Percentiles rank a stretch among this genome's conserved stretches.
phyloP scores from a whole-genome alignment of 2,797 vertebrate genomes.

The Rhyacichthys aspro region DNA sequence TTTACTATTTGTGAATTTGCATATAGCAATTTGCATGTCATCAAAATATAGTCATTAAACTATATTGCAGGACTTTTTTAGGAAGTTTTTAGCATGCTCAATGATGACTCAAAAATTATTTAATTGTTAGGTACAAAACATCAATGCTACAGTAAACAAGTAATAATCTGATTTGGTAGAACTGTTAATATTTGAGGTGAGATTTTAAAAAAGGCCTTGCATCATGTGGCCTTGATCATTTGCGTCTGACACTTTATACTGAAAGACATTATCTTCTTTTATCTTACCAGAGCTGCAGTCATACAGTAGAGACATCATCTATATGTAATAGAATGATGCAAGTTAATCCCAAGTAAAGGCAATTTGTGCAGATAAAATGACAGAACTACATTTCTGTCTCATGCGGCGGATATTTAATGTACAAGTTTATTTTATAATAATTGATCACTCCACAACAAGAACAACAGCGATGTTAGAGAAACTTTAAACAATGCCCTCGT shows the following conservation, averaged over 20 bases:
- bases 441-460: not conserved
- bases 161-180: too few relatives aligned
- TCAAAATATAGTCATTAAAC: too few relatives aligned
- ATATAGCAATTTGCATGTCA: too few relatives aligned
- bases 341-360: not conserved
- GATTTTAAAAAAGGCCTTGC: too few relatives aligned
- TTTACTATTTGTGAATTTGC: too few relatives aligned
- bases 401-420: not conserved
- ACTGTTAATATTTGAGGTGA: too few relatives aligned
- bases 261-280: not conserved
- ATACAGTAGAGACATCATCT: too few relatives aligned
- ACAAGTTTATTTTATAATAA: not conserved
- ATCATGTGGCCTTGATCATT: constrained; percentile 8
- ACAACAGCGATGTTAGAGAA: constrained; percentile 3
- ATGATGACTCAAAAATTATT: too few relatives aligned
- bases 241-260: constrained; percentile 3
- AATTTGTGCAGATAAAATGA: not conserved
- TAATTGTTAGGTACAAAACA: too few relatives aligned
- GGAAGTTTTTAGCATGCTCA: too few relatives aligned
- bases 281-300: not conserved
- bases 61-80: too few relatives aligned
- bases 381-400: not conserved
- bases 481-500: not conserved
- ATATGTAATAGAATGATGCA: constrained; percentile 5
- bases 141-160: too few relatives aligned